A percentile compares a stretch with the other conserved stretches of the same genome.
Conservation (phyloP, 2,113 vertebrate genomes). For the Chrysemys picta region DNA sequence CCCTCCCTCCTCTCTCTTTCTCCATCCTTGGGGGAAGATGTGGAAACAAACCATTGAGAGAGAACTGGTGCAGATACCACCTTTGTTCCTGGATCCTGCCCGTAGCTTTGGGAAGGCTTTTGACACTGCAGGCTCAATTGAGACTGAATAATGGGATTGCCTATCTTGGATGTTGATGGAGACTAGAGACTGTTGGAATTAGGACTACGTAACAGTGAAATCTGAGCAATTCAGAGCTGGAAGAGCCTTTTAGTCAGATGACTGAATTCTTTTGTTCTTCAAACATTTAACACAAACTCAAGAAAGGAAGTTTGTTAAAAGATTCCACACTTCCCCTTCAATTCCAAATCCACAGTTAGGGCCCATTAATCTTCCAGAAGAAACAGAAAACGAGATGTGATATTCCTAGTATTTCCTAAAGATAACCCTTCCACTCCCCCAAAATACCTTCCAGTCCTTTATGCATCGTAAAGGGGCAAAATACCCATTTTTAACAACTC, state of each 20-base stretch:
- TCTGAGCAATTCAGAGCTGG: background rate
- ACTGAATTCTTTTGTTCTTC: background rate
- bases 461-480: background rate
- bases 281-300: background rate
- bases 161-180: background rate
- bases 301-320: background rate
- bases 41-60: background rate
- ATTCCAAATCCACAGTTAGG: background rate
- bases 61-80: background rate
- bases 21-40: background rate
- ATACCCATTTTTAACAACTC: background rate
- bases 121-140: background rate
- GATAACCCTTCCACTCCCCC: background rate
- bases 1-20: no score
- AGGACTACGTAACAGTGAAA: background rate
- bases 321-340: background rate
- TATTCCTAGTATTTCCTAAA: background rate
- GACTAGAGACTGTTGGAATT: background rate
- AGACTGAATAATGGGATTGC: background rate
- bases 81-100: background rate
- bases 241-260: background rate
- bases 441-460: background rate
- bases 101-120: background rate
- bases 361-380: background rate
- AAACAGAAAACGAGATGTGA: background rate